Evolutionary conservation across 2,797 vertebrate species (phyloP).

Genomic region (Neolamprologus multifasciatus): DNA sequence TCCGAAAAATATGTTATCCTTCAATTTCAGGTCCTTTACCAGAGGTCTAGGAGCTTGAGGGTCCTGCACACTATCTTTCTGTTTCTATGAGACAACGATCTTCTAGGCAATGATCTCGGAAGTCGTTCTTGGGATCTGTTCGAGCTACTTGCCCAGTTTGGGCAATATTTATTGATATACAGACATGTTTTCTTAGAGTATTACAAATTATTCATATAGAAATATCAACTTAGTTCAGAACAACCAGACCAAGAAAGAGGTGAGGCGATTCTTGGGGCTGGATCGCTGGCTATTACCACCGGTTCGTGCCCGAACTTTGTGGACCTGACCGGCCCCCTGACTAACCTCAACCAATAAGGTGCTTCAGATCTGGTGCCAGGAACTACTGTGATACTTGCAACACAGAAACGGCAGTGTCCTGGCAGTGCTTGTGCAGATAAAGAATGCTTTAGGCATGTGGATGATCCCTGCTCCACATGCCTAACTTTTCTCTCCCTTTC

Average conservation of each 20-base stretch:
- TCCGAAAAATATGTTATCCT: accelerated
- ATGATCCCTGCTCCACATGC: background rate
- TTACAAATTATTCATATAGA: background rate
- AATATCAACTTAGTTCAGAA: background rate
- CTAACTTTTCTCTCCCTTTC: background rate
- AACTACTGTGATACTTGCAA: background rate
- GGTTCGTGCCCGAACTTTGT: accelerated
- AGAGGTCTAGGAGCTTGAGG: background rate
- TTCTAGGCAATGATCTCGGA: background rate
- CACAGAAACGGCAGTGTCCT: background rate
- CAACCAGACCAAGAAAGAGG: background rate
- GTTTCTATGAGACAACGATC: background rate
- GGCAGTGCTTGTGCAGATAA: background rate
- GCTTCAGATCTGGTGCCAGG: background rate
- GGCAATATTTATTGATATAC: background rate
- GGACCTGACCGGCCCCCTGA: background rate
- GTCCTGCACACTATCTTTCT: background rate
- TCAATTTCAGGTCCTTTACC: background rate
- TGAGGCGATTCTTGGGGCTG: background rate
- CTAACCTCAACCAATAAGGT: background rate
- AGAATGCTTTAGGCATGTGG: background rate
- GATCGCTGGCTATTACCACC: background rate
- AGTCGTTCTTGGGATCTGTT: background rate
- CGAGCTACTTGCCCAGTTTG: background rate
- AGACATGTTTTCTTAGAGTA: background rate